Percentiles rank a stretch among this genome's conserved stretches.
phyloP scores from a whole-genome alignment of 1,140 invertebrate genomes.

The Pseudomyrmex sp. region DNA sequence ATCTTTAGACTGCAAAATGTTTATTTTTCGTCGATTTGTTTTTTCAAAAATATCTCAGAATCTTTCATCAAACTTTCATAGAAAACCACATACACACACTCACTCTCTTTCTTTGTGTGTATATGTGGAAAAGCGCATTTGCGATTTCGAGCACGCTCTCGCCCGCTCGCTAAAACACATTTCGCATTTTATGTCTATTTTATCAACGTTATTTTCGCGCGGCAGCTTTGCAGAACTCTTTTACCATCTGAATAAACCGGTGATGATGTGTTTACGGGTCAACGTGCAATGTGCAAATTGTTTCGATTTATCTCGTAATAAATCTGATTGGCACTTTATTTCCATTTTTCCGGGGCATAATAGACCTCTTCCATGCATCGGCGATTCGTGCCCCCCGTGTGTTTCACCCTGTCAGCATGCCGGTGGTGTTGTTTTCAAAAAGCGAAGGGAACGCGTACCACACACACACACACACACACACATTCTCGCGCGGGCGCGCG shows the following conservation, averaged over 20 bases:
- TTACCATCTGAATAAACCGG: constrained; percentile 49
- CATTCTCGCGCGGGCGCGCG: neutral
- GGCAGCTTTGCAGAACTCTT: constrained; percentile 40
- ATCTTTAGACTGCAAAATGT: neutral
- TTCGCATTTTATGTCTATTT: constrained; percentile 52
- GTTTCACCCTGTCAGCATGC: constrained; percentile 14
- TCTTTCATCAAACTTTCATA: constrained; percentile 1
- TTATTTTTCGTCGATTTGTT: too few species aligned
- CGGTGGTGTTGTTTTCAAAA: constrained; percentile 41
- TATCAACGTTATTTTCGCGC: constrained; percentile 50
- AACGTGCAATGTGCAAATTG: constrained; percentile 56
- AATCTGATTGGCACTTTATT: constrained; percentile 61
- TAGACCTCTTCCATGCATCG: constrained; percentile 43
- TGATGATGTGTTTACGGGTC: constrained; percentile 57
- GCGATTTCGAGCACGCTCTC: constrained; percentile 20
- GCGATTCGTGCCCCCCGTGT: too few species aligned
- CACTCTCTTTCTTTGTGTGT: neutral
- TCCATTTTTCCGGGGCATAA: constrained; percentile 55
- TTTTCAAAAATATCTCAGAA: neutral
- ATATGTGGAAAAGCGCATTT: constrained; percentile 5
- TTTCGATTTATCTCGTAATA: constrained; percentile 61
- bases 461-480: too few species aligned
- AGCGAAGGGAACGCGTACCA: constrained; percentile 12
- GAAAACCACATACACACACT: neutral
- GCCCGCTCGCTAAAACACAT: neutral